Conservation (phyloP, 2,888 invertebrate genomes). For the Leptopilina syphax region DNA sequence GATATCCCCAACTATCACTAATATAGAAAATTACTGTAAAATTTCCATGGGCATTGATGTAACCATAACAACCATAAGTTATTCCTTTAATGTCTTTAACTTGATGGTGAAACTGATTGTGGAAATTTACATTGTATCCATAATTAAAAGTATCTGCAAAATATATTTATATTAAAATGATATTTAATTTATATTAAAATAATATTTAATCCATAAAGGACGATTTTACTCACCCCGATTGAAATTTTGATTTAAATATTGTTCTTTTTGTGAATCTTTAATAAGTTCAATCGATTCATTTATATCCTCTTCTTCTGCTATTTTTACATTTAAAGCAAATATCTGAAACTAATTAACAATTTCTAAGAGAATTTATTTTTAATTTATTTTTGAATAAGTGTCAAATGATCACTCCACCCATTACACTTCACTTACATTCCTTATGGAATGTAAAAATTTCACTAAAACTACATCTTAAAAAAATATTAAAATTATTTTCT, state of each 20-base stretch:
- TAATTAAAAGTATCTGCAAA: conserved; percentile 84
- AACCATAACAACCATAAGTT: conserved; percentile 89
- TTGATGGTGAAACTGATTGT: conserved; percentile 87
- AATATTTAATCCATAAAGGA: no score
- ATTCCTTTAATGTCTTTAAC: conserved; percentile 86
- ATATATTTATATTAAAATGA: neutral
- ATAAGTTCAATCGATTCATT: neutral
- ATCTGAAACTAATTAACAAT: neutral
- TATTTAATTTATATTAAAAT: no score
- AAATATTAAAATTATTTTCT: no score
- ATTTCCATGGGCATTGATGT: conserved; percentile 83
- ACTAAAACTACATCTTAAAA: no score
- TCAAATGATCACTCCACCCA: no score
- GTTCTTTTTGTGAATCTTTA: neutral
- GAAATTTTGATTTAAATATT: conserved; percentile 23
- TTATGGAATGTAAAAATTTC: no score
- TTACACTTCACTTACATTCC: no score
- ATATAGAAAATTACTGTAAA: conserved; percentile 86
- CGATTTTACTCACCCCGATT: neutral
- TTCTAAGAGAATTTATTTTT: neutral
- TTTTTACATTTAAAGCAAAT: neutral
- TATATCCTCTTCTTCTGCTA: neutral
- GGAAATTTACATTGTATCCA: conserved; percentile 87
- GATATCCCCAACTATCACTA: conserved; percentile 87
- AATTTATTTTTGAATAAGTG: no score